Evolutionary conservation across 2,113 vertebrate genomes (phyloP), one percentile per base, ranked within the genome.

Genomic region (Fukomys damarensis): DNA sequence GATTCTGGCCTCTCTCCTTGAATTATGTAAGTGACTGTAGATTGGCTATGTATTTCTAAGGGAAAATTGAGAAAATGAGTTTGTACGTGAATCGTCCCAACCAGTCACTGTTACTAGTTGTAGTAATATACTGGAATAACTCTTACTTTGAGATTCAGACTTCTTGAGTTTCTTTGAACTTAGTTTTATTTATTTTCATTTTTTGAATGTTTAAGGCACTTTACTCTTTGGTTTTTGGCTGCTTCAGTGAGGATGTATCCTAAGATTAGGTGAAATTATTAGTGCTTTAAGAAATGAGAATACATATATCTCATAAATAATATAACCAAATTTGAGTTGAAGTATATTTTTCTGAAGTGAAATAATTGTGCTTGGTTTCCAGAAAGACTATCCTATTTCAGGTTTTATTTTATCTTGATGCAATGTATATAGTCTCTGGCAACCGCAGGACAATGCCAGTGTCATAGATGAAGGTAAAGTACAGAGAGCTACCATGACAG

Each of bases 261-360:
- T 65, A 94, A 94, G 56, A 85, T 79, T 35, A 19, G 63, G 8
- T 93, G 70, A 91, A 74, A 56, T 88, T 46, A 49, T 83, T 84
- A 81, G 56, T 94, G 77, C 58, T 88, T 86, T 82, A 35, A n/a
- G 63, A 81, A 89, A 65, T 58, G 24, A 22, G 20, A 59, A 28
- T 56, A 13, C 32, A 14, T 52, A 22, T 52, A n/a, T 70, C 82
- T 93, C 87, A 72, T 77, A 93, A 86, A 52, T 24, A 38, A 12
- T 52, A 41, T 49, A 11, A 11, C 85, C 38, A 97, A 65, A 58
- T 77, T 72, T 74, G 32, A 92, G 26, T 65, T 72, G 54, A 77
- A 88, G 8, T 88, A 16, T 86, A 16, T 91, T 82, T 59, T 32
- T 11, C n/a, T 26, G 35, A 95, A 35, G 46, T 86, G 43, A 54